These are phyloP conservation scores for Carassius carassius DNA, from an alignment of 2,113 vertebrate genomes.

Conservation along the genomic window DNA sequence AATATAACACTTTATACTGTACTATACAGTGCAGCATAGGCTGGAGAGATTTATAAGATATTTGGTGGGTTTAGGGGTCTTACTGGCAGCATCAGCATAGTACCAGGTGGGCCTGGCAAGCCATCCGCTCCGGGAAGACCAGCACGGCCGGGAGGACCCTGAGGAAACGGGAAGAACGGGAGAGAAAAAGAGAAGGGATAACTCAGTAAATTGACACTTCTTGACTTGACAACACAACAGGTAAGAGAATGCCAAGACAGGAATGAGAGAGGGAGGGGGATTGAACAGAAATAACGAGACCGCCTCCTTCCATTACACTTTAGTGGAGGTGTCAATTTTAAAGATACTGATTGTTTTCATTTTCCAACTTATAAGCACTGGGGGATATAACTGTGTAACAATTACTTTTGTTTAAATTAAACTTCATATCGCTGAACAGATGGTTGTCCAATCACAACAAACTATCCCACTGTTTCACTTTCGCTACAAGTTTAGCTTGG, in stretches of 20 bases:
- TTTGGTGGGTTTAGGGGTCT: constrained; percentile 56
- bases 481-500: neutral
- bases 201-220: constrained; percentile 9
- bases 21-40: neutral
- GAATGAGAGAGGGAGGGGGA: neutral
- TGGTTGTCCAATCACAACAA: neutral
- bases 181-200: neutral
- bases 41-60: neutral
- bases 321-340: neutral
- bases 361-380: neutral
- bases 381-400: neutral
- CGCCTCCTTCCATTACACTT: neutral
- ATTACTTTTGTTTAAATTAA: neutral
- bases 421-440: neutral
- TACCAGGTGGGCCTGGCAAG: constrained; percentile 91
- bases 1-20: too few relatives aligned
- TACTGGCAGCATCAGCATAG: constrained; percentile 97
- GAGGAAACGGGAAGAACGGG: neutral
- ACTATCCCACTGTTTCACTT: neutral
- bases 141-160: constrained; percentile 91
- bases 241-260: constrained; percentile 27
- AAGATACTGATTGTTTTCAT: neutral
- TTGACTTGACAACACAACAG: constrained; percentile 21
- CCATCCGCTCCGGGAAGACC: constrained; percentile 95
- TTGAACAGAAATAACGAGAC: neutral